phyloP scores from a whole-genome alignment of 2,113 vertebrate species.

The Calyptomena viridis region DNA sequence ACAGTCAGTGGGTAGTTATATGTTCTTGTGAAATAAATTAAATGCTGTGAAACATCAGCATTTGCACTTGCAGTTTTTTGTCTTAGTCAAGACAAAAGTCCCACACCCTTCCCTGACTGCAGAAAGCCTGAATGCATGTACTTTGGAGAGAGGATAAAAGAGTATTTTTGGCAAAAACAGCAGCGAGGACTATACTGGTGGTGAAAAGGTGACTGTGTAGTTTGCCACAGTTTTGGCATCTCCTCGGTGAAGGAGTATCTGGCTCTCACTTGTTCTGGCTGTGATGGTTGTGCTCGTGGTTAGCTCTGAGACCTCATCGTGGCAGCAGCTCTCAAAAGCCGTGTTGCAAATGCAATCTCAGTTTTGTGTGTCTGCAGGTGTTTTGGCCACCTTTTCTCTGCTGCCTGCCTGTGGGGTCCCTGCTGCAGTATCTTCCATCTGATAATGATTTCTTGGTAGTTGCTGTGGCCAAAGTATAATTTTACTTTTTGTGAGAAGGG shows the following conservation, averaged over 20 bases:
- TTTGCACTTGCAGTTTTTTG: slow-evolving; percentile 33
- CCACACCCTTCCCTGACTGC: neutral
- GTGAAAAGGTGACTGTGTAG: neutral
- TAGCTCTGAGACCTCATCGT: neutral
- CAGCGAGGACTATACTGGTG: fast-evolving
- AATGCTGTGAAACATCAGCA: slow-evolving; percentile 36
- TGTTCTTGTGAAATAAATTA: neutral
- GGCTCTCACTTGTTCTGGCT: neutral
- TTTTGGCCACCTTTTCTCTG: neutral
- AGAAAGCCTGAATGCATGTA: neutral
- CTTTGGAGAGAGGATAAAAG: neutral
- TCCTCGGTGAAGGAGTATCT: neutral
- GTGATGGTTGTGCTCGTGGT: neutral
- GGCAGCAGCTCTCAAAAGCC: neutral
- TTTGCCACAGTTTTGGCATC: neutral
- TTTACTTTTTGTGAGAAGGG: neutral
- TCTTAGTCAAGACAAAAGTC: neutral
- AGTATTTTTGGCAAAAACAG: neutral
- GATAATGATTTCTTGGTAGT: neutral
- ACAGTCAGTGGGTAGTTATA: neutral
- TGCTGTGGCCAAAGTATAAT: neutral
- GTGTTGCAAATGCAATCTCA: neutral
- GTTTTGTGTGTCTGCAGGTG: neutral
- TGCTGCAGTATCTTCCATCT: fast-evolving
- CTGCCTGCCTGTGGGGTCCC: neutral